Percentiles rank a stretch among this genome's conserved stretches.
Conservation (phyloP, 1,140 invertebrate species). For the Drosophila ohnishii region DNA sequence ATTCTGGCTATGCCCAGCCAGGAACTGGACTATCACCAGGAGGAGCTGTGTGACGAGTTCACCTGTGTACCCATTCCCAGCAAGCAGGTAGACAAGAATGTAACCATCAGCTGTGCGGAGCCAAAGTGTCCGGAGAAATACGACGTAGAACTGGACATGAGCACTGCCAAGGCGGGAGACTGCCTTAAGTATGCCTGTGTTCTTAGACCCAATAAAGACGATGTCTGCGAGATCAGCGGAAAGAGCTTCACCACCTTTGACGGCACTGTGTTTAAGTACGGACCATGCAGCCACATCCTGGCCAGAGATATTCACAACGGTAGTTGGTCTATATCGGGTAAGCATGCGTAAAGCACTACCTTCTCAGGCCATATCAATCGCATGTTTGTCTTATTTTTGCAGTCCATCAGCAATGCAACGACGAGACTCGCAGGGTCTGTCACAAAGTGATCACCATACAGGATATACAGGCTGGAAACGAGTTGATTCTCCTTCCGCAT, state of each 20-base stretch:
- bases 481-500: constrained; percentile 83
- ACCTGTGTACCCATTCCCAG: constrained; percentile 75
- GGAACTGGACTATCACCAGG: constrained; percentile 53
- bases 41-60: constrained; percentile 78
- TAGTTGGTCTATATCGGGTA: constrained; percentile 88
- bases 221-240: constrained; percentile 89
- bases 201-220: constrained; percentile 85
- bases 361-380: constrained; percentile 1
- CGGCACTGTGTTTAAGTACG: constrained; percentile 89
- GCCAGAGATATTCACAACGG: constrained; percentile 87
- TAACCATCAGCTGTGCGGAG: constrained; percentile 83
- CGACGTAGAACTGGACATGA: constrained; percentile 83
- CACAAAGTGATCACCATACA: constrained; percentile 84
- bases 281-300: constrained; percentile 91
- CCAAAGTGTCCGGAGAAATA: constrained; percentile 85
- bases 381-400: not conserved
- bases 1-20: constrained; percentile 65
- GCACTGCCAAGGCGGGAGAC: constrained; percentile 72
- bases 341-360: constrained; percentile 36
- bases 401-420: constrained; percentile 75
- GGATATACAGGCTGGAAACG: constrained; percentile 65
- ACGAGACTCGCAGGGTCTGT: constrained; percentile 85
- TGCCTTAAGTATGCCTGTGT: constrained; percentile 85
- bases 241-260: constrained; percentile 91
- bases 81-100: constrained; percentile 64